These are phyloP conservation scores for Lamprologus lemairii DNA, from an alignment of 2,113 vertebrate genomes.

Conservation along the genomic window DNA sequence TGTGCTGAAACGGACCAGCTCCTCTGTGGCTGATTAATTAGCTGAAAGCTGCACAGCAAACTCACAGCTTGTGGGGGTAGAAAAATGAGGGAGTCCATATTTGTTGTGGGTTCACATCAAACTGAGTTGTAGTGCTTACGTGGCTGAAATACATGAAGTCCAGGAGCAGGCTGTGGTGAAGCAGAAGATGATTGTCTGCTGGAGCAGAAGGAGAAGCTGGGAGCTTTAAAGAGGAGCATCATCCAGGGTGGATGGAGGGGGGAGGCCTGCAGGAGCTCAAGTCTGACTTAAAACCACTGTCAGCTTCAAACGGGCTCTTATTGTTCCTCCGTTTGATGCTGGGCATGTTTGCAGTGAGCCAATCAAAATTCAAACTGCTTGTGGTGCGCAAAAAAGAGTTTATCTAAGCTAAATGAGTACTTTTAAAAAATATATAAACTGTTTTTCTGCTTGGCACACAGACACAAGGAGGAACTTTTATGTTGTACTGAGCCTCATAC, in stretches of 20 bases:
- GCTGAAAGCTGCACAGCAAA: not conserved
- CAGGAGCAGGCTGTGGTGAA: not conserved
- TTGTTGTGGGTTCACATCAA: not conserved
- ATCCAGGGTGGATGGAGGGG: not conserved
- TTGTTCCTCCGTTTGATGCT: not conserved
- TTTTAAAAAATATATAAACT: not conserved
- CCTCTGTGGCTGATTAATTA: not conserved
- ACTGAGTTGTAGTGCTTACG: conserved; percentile 5
- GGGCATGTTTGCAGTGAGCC: not conserved
- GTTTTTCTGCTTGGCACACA: not conserved
- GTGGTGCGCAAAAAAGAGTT: not conserved
- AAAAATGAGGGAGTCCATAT: not conserved
- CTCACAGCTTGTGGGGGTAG: not conserved
- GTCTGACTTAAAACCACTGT: not conserved
- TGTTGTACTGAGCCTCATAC: not conserved
- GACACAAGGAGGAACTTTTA: not conserved
- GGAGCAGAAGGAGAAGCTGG: conserved; percentile 19
- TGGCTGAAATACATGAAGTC: conserved; percentile 32
- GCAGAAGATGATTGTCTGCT: not conserved
- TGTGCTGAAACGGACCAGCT: not conserved
- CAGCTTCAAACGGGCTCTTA: not conserved
- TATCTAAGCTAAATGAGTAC: not conserved
- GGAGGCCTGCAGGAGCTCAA: not conserved
- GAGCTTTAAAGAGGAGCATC: not conserved
- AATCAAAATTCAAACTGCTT: not conserved